Evolutionary conservation across 2,888 invertebrate genomes (phyloP), one percentile per base, ranked within the genome.

Genomic region (Oscheius onirici): DNA sequence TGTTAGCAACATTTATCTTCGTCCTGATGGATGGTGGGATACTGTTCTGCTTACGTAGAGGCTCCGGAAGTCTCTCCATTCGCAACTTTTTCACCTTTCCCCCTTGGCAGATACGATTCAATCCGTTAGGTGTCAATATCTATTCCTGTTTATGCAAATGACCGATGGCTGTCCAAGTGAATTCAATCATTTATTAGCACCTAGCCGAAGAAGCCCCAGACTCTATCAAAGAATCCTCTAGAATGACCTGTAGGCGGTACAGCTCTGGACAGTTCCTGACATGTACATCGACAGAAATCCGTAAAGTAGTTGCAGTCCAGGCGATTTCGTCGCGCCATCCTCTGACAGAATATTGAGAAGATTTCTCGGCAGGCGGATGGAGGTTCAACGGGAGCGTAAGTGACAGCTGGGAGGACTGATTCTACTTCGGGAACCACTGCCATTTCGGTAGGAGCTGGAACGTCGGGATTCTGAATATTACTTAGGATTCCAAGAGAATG

Each of bases 241-340:
- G 34, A 34, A 34, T 49, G 34, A 3, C 34, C 34, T 34, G 34
- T 34, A 34, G 55, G 55, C 1, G 26, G 10, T 15, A n/a, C 28
- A 1, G 26, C 55, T 2, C 41, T 40, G n/a, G 43, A 40, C 20
- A 22, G 41, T n/a, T 43, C 26, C 28, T 63, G 49, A 28, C 63
- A 63, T 6, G 63, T 63, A 28, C 63, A 63, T 26, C 17, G 22
- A n/a, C 63, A 63, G 49, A 49, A 63, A 13, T 49, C 11, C 10
- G 20, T 49, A 26, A 49, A 46, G 44, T 26, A 63, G n/a, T 26
- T n/a, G 26, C 63, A 63, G 28, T 63, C 49, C 49, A 63, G 28
- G 2, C n/a, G 24, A 11, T 26, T 17, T 20, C 49, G 11, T 26
- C 20, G 6, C n/a, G 63, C 63, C 63, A 49, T n/a, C 10, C 49